phyloP scores from a whole-genome alignment of 2,888 invertebrate species.

The Agrotis segetum region DNA sequence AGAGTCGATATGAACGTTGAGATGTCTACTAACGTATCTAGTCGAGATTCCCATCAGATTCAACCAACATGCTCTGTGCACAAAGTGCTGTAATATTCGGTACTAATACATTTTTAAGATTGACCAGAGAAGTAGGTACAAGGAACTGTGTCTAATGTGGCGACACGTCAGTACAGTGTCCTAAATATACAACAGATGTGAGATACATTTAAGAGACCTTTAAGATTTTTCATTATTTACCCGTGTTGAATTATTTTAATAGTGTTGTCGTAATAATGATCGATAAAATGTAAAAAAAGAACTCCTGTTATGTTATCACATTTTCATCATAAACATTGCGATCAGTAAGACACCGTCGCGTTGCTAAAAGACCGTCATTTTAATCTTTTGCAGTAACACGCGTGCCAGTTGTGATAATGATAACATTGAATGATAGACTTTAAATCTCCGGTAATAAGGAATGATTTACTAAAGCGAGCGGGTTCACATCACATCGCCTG shows the following conservation, averaged over 20 bases:
- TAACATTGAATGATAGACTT: conserved; percentile 28
- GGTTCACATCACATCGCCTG: too few species aligned
- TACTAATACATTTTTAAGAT: background rate
- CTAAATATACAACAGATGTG: background rate
- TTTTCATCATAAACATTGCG: background rate
- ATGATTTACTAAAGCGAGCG: conserved; percentile 9
- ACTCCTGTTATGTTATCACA: background rate
- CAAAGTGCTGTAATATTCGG: background rate
- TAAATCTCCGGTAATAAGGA: conserved; percentile 27
- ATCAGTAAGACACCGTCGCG: background rate
- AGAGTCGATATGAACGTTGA: conserved; percentile 36
- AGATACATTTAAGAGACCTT: background rate
- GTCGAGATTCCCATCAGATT: conserved; percentile 31
- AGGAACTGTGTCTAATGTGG: background rate
- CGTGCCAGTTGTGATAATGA: conserved; percentile 14
- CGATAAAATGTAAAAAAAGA: background rate
- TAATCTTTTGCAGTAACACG: background rate
- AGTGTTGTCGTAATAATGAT: conserved; percentile 1
- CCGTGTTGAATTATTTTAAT: conserved; percentile 3
- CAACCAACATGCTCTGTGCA: background rate
- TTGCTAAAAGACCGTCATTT: background rate
- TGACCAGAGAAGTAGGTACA: background rate
- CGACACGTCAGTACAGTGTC: background rate
- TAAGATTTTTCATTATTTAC: background rate
- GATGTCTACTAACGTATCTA: background rate